Base-by-base conservation (phyloP, 2,888 invertebrate genomes). In the Micoletzkya japonica region DNA sequence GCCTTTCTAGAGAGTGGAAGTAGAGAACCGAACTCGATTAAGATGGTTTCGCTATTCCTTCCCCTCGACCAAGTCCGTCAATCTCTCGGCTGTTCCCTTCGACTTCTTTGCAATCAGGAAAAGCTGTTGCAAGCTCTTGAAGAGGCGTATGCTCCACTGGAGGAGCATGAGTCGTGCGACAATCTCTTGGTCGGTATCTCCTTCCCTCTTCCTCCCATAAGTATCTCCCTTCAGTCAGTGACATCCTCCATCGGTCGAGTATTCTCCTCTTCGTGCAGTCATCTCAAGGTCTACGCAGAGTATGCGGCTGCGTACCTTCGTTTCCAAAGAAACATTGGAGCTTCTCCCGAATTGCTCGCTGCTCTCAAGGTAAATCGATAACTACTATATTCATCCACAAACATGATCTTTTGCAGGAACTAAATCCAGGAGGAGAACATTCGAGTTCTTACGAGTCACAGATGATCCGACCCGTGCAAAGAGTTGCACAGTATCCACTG, bases 381-480 rank as follows among this genome's bases (percentile, higher is more conserved):
- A n/a, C n/a, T n/a, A n/a, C n/a, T n/a, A n/a, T n/a, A n/a, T n/a
- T n/a, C n/a, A n/a, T n/a, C n/a, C n/a, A n/a, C n/a, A n/a, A n/a
- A n/a, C 26, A 37, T 64, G n/a, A 4, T 10, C 7, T 56, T 26
- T n/a, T 70, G 37, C 64, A 74, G 74, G 66, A 68, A 0, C 73
- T 75, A 10, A 79, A 79, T 67, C 74, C 73, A n/a, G 69, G 76
- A 20, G 67, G 75, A 0, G 79, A 77, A 28, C 79, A 79, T 57
- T 77, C 78, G 56, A 74, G 75, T 37, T 77, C 77, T 2, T 79
- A 76, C 56, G 81, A 82, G 66, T 79, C 79, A 2, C 56, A 76
- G 44, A 77, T 81, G 81, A 83, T 83, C 44, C 80, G 78, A 34
- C 83, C 83, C 1, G 77, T 83, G n/a, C 83, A 83, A 63, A 69